Conservation (phyloP, 2,888 invertebrate species). For the Lamellibrachia columna region DNA sequence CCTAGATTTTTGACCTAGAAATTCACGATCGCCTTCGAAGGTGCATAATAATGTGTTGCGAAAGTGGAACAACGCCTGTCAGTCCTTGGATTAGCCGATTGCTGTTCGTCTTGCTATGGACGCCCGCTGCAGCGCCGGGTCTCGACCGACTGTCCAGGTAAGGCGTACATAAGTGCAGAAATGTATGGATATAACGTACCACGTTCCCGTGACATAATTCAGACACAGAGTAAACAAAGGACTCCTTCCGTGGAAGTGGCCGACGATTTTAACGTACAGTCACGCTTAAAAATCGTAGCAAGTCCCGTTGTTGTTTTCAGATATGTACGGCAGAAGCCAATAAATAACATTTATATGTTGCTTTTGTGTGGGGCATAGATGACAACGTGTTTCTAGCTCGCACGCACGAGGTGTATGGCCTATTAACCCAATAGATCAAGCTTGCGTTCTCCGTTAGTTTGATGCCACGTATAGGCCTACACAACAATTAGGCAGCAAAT, state of each 20-base stretch:
- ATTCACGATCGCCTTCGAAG: background rate
- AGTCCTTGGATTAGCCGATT: background rate
- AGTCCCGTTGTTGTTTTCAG: background rate
- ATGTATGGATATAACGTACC: background rate
- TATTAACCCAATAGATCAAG: background rate
- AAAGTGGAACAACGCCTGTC: constrained; percentile 5
- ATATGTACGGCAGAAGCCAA: background rate
- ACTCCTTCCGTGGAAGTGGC: background rate
- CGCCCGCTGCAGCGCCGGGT: background rate
- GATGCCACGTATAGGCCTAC: background rate
- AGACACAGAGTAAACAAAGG: background rate
- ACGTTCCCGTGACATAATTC: background rate
- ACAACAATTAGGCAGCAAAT: background rate
- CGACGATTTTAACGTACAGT: background rate
- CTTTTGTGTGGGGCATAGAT: background rate
- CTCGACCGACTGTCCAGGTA: background rate
- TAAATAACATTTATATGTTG: background rate
- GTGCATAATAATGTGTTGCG: background rate
- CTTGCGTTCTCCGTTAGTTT: background rate
- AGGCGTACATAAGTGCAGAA: background rate
- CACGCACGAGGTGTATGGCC: background rate
- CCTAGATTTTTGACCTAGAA: constrained; percentile 16
- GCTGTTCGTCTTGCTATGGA: background rate
- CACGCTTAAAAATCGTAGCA: background rate
- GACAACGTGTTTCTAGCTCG: background rate